Percentiles rank a stretch among this genome's conserved stretches.
These are phyloP conservation scores for Cliona cf. orientalis DNA, from an alignment of 37 sponge, comb jelly and placozoan genomes.

Conservation along the genomic window DNA sequence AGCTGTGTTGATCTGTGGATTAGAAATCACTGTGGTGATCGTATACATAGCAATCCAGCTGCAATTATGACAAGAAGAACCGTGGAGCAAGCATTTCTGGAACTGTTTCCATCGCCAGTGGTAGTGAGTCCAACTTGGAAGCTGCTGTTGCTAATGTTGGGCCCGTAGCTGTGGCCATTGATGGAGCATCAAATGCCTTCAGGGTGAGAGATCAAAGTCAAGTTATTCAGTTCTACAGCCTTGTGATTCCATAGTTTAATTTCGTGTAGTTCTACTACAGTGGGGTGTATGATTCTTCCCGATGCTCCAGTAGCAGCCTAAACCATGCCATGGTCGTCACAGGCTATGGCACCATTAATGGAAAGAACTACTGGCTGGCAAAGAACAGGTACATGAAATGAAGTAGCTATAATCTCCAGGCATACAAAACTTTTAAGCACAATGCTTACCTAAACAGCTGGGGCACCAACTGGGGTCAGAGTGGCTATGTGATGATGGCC, in stretches of 20 bases:
- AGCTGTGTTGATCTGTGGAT: no score
- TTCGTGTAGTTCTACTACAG: constrained; percentile 49
- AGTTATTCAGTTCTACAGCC: background rate
- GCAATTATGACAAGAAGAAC: constrained; percentile 52
- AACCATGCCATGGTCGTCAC: constrained; percentile 65
- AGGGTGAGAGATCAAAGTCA: constrained; percentile 42
- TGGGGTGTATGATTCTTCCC: constrained; percentile 61
- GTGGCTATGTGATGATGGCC: constrained; percentile 70
- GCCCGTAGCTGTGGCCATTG: constrained; percentile 88
- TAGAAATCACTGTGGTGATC: no score
- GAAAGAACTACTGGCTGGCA: constrained; percentile 62
- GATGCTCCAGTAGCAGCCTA: constrained; percentile 43
- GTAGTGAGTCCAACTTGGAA: constrained; percentile 70
- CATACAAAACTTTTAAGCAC: background rate
- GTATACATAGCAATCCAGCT: constrained; percentile 69
- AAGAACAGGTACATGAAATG: constrained; percentile 54
- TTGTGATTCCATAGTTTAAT: background rate
- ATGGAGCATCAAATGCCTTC: constrained; percentile 78
- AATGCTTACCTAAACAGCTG: constrained; percentile 60
- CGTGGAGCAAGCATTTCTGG: constrained; percentile 73
- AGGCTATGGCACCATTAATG: constrained; percentile 47
- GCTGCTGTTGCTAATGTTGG: constrained; percentile 88
- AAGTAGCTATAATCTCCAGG: background rate
- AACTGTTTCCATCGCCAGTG: constrained; percentile 34
- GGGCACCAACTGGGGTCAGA: constrained; percentile 69